Percentiles rank a stretch among this genome's conserved stretches.
phyloP scores from a whole-genome alignment of 2,888 invertebrate species.

The Stenodema calcarata region DNA sequence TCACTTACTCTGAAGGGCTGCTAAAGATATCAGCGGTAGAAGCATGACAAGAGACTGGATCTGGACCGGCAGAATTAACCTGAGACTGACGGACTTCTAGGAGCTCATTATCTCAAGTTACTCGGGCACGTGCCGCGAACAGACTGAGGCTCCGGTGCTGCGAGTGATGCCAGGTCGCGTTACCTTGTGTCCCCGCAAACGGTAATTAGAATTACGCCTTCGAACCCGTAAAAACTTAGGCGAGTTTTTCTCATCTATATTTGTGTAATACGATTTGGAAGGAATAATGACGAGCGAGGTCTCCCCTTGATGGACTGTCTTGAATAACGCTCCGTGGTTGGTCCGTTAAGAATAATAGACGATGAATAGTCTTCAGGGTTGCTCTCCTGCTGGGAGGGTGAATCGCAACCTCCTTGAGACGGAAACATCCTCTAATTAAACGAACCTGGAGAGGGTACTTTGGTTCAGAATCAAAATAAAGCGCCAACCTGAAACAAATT shows the following conservation, averaged over 20 bases:
- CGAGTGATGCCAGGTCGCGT: background rate
- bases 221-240: background rate
- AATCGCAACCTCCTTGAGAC: too few relatives aligned
- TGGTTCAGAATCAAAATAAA: too few relatives aligned
- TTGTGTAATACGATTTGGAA: background rate
- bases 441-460: too few relatives aligned
- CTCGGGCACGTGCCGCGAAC: background rate
- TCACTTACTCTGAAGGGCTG: background rate
- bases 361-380: too few relatives aligned
- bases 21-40: background rate
- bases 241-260: background rate
- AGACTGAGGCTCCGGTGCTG: background rate
- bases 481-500: too few relatives aligned
- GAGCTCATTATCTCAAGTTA: background rate
- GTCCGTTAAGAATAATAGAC: too few relatives aligned
- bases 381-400: too few relatives aligned
- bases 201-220: background rate
- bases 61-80: background rate
- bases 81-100: background rate
- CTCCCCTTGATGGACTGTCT: too few relatives aligned
- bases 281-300: background rate
- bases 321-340: too few relatives aligned
- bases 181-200: background rate
- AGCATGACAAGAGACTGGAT: background rate
- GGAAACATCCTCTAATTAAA: too few relatives aligned